Base-by-base conservation (phyloP, 1,140 invertebrate species). In the Heliconius hermathena region DNA sequence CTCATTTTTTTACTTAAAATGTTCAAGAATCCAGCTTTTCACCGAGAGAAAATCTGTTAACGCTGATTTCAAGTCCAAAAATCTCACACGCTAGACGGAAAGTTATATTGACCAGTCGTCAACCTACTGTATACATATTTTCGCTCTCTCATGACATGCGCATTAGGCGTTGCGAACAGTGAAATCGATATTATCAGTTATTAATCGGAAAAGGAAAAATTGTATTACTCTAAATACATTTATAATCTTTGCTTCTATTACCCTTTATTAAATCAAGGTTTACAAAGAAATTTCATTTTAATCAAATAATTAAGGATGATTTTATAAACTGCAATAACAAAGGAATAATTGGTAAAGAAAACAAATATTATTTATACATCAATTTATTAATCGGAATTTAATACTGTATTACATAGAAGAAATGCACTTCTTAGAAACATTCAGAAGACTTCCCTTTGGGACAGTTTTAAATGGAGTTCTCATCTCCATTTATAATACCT, bases 381-480 rank as follows among this genome's bases (percentile, higher is more conserved):
- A 90, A 94, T 94, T 94, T 95, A 94, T 91, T 94, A 93, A 95
- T 96, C 95, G 95, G 96, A 96, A 95, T 95, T 95, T 97, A 97
- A 97, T 97, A 97, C 97, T 97, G 97, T 97, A 97, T 97, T 97
- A 97, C 96, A 97, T 97, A 97, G 96, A 97, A 97, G 97, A 97
- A 97, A 97, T 97, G 97, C 97, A 97, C 97, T 97, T 96, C 95
- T 96, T 96, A 96, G 96, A 97, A 97, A 97, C 96, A 96, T 97
- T 97, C 96, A 97, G 96, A 97, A 97, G 97, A 97, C 96, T 95
- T 94, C 91, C 93, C 94, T 95, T 93, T 93, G 92, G 93, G 92
- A 94, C 92, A 92, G 88, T 92, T 93, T 85, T 86, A 85, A 85
- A 89, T 81, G 88, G 90, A 93, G 88, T 84, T 81, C 85, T 81